Base-by-base conservation (phyloP, 2,888 invertebrate genomes). In the Aspidapion aeneum region DNA sequence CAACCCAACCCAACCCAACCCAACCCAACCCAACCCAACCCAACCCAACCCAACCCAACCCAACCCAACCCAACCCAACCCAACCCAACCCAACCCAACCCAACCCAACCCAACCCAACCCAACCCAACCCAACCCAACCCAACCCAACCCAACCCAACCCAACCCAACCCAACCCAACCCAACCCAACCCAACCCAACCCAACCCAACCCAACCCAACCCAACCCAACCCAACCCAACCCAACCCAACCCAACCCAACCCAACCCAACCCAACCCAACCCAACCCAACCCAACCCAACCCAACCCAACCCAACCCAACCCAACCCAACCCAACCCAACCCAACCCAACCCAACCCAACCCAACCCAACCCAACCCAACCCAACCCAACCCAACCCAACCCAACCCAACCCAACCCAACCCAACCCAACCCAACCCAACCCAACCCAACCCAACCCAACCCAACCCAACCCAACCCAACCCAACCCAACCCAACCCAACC, bases 381-480 rank as follows among this genome's bases (percentile, higher is more conserved):
- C 17, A 52, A n/a, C 52, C 52, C 17, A 52, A 35, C 35, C 35
- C 35, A 35, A n/a, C 56, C 18, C n/a, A 56, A n/a, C 56, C 18
- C 61, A 59, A 49, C 49, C 50, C 18, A 60, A 48, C 50, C 20
- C 21, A 16, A 16, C 22, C 19, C 22, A 18, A n/a, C 56, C 18
- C 18, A 57, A 19, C 57, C n/a, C 19, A 21, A 19, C 57, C 9
- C 19, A 21, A 19, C 57, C 9, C 19, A 35, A 19, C 57, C 21
- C 17, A 57, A 19, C 57, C 21, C 17, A 57, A 19, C 64, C 1
- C 60, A 66, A 61, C 67, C 82, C 0, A 79, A 77, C 82, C 0
- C 79, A 81, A 63, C 81, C 84, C 0, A 81, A 19, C 57, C n/a
- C 19, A 57, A 19, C 57, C 21, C 19, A 57, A 21, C 57, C 57